Conservation (phyloP, 2,888 invertebrate genomes). For the Melipona beecheii region DNA sequence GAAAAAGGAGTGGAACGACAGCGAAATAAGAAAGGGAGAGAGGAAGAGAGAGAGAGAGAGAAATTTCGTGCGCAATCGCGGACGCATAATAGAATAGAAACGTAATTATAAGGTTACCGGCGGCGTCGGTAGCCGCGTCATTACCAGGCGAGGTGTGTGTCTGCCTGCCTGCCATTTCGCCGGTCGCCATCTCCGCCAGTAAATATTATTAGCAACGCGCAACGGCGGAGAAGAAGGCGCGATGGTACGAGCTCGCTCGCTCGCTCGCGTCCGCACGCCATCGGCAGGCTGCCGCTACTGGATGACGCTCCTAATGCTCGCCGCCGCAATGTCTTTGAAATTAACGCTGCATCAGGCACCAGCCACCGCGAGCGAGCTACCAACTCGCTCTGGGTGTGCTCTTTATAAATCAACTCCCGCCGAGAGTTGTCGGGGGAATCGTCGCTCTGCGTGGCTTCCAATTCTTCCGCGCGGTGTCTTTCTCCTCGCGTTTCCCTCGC, state of each 20-base stretch:
- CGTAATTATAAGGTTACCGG: slow-evolving; percentile 78
- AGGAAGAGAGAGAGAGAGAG: slow-evolving; percentile 1
- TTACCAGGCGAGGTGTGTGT: slow-evolving; percentile 74
- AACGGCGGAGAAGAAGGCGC: slow-evolving; percentile 34
- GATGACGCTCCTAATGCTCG: slow-evolving; percentile 57
- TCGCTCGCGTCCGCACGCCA: slow-evolving; percentile 8
- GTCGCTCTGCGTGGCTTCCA: slow-evolving; percentile 51
- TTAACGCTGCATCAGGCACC: slow-evolving; percentile 62
- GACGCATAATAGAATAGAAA: slow-evolving; percentile 76
- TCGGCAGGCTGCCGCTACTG: slow-evolving; percentile 33
- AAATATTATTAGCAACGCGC: slow-evolving; percentile 69
- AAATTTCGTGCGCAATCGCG: slow-evolving; percentile 68
- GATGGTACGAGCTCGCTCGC: slow-evolving; percentile 27
- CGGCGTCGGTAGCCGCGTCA: slow-evolving; percentile 72
- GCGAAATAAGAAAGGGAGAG: no score
- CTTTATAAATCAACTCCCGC: slow-evolving; percentile 65
- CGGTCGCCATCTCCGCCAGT: slow-evolving; percentile 44
- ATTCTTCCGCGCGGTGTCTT: slow-evolving; percentile 23
- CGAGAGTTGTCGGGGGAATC: slow-evolving; percentile 49
- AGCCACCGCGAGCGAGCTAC: slow-evolving; percentile 41
- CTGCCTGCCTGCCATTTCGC: slow-evolving; percentile 71
- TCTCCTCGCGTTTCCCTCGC: not conserved
- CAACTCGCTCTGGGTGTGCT: slow-evolving; percentile 29
- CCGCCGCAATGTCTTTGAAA: slow-evolving; percentile 60
- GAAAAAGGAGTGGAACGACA: not conserved